Evolutionary conservation across 2,113 vertebrate genomes (phyloP).

Genomic region (Loxodonta africana): DNA sequence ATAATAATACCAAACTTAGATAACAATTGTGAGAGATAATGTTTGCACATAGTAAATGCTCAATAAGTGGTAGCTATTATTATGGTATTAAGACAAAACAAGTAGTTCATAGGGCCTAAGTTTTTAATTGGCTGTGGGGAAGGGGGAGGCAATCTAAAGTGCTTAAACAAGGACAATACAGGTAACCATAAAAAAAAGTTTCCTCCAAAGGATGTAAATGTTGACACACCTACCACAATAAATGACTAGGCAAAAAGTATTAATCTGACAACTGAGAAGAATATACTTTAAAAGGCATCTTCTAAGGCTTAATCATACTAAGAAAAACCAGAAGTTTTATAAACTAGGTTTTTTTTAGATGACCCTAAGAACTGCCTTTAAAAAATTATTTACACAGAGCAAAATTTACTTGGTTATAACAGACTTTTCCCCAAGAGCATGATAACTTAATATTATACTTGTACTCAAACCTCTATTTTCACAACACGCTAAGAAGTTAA

Average conservation of each 20-base stretch:
- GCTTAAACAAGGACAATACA: not conserved
- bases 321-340: slow-evolving; percentile 15
- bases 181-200: not conserved
- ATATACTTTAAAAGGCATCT: not conserved
- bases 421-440: not conserved
- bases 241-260: not conserved
- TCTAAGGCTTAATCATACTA: slow-evolving; percentile 34
- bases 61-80: slow-evolving; percentile 6
- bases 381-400: slow-evolving; percentile 16
- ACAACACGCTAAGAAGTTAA: slow-evolving; percentile 42
- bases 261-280: slow-evolving; percentile 20
- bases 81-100: slow-evolving; percentile 12
- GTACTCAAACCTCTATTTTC: not conserved
- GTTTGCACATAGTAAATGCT: not conserved
- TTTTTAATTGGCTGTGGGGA: not conserved
- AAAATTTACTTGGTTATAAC: slow-evolving; percentile 7
- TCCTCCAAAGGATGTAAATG: not conserved
- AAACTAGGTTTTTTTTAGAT: slow-evolving; percentile 37
- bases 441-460: slow-evolving; percentile 10
- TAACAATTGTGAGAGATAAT: not conserved
- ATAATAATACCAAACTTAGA: slow-evolving; percentile 8
- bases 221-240: slow-evolving; percentile 1
- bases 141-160: slow-evolving; percentile 9
- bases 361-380: slow-evolving; percentile 16
- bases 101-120: slow-evolving; percentile 16